Percentiles rank a stretch among this genome's conserved stretches.
Conservation (phyloP, 1,140 invertebrate genomes). For the Armadillidium nasatum region DNA sequence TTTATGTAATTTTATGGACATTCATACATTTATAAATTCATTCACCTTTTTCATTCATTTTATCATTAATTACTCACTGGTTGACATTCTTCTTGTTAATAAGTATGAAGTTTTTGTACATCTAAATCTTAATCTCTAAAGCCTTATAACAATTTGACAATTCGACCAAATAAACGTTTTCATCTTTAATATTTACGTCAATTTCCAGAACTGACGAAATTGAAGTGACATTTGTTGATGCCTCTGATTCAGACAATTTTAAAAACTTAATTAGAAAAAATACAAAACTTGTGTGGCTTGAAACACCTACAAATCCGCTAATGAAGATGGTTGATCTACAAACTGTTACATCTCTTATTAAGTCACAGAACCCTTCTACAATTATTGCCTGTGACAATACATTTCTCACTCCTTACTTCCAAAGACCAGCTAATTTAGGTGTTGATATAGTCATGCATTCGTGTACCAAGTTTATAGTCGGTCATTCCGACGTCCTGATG, state of each 20-base stretch:
- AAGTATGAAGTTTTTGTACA: no score
- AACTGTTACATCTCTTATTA: slow-evolving; percentile 62
- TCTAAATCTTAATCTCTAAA: no score
- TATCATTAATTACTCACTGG: no score
- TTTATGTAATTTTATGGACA: no score
- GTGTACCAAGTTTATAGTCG: slow-evolving; percentile 96
- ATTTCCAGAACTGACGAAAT: slow-evolving; percentile 47
- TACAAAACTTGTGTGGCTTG: slow-evolving; percentile 69
- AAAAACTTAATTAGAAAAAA: neutral
- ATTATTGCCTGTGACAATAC: slow-evolving; percentile 95
- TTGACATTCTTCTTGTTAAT: no score
- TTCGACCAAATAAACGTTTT: no score
- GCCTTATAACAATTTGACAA: no score
- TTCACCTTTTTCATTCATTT: no score
- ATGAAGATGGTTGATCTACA: slow-evolving; percentile 86
- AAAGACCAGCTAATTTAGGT: slow-evolving; percentile 79
- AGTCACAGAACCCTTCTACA: slow-evolving; percentile 52
- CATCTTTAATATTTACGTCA: no score
- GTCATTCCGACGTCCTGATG: slow-evolving; percentile 96
- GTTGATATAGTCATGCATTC: slow-evolving; percentile 91
- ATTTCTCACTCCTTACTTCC: slow-evolving; percentile 88
- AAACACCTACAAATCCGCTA: slow-evolving; percentile 95
- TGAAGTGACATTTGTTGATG: neutral
- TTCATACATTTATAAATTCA: no score
- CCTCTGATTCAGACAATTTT: neutral